phyloP scores from a whole-genome alignment of 2,797 vertebrate species.

The Phoxinus dragarum region DNA sequence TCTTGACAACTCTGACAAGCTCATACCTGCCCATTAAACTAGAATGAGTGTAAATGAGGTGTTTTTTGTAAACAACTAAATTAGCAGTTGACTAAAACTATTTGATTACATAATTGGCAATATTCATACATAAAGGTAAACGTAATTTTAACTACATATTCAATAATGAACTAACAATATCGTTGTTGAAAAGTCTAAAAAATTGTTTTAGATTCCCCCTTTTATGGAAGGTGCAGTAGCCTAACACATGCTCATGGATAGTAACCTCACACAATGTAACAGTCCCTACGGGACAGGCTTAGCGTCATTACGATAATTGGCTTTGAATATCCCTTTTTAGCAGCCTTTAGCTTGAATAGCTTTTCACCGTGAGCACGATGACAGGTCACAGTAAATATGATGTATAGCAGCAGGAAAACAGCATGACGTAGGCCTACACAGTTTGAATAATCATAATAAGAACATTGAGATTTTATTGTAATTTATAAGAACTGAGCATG shows the following conservation, averaged over 20 bases:
- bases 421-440: neutral
- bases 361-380: slow-evolving; percentile 51
- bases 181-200: neutral
- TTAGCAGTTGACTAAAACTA: neutral
- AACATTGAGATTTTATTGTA: neutral
- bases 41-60: neutral
- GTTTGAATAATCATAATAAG: neutral
- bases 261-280: slow-evolving; percentile 28
- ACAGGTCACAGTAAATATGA: slow-evolving; percentile 53
- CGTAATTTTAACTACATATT: neutral
- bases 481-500: neutral
- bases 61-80: neutral
- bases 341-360: slow-evolving; percentile 56
- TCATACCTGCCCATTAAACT: slow-evolving; percentile 15
- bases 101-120: neutral
- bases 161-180: neutral
- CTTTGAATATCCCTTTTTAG: slow-evolving; percentile 75
- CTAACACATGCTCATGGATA: slow-evolving; percentile 3
- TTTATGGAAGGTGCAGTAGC: neutral
- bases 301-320: slow-evolving; percentile 75
- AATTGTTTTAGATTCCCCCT: neutral
- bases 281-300: slow-evolving; percentile 67
- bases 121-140: neutral
- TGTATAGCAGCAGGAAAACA: slow-evolving; percentile 13
- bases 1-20: slow-evolving; percentile 17